A percentile compares a stretch with the other conserved stretches of the same genome.
Evolutionary conservation across 2,888 invertebrate genomes (phyloP).

Genomic region (Leptopilina drosophilae): DNA sequence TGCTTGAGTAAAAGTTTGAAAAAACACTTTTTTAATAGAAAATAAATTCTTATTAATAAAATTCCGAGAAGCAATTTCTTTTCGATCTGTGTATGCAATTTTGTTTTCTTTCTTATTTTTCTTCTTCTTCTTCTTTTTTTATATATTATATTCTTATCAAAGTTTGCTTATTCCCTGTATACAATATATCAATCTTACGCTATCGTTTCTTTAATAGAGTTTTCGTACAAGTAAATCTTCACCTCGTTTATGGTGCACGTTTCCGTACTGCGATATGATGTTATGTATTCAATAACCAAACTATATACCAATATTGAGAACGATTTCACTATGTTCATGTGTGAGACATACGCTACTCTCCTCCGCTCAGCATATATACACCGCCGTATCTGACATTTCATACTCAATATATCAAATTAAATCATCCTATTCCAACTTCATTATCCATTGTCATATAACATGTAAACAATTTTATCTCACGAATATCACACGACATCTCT

Average conservation of each 20-base stretch:
- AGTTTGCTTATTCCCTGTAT: not conserved
- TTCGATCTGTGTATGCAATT: not conserved
- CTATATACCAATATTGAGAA: not conserved
- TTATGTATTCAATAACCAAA: not conserved
- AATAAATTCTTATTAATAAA: no score
- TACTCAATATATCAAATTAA: slow-evolving; percentile 11
- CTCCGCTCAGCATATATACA: not conserved
- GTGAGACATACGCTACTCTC: not conserved
- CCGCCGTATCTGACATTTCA: not conserved
- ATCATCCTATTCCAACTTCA: not conserved
- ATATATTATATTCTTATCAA: not conserved
- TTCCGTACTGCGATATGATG: slow-evolving; percentile 1
- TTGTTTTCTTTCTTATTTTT: not conserved
- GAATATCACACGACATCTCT: not conserved
- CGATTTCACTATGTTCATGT: not conserved
- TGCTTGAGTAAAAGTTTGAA: no score
- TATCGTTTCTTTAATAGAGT: slow-evolving; percentile 3
- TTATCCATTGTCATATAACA: slow-evolving; percentile 2
- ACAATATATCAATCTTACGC: not conserved
- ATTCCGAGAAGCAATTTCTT: no score
- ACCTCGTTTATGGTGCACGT: slow-evolving; percentile 8
- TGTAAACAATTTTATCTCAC: not conserved
- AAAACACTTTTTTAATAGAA: no score
- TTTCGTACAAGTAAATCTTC: slow-evolving; percentile 6
- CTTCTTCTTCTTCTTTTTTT: not conserved